Evolutionary conservation across 2,888 invertebrate genomes (phyloP).

Genomic region (Zaprionus lineosus): DNA sequence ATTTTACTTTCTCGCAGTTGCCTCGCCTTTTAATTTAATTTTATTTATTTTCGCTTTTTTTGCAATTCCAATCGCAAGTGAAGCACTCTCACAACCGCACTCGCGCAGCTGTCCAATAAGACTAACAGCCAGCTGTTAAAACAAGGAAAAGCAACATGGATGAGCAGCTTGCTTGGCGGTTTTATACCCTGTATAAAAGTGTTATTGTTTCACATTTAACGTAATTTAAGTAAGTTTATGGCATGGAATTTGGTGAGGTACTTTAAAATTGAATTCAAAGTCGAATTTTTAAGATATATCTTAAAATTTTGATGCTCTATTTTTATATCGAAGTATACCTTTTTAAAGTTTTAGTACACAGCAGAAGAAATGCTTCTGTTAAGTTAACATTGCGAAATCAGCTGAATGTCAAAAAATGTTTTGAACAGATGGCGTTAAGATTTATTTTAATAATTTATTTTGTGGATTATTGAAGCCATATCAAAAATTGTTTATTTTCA

Average conservation of each 20-base stretch:
- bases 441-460: not conserved
- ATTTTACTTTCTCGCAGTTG: constrained; percentile 26
- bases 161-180: no score
- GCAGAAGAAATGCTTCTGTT: no score
- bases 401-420: constrained; percentile 1
- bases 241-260: no score
- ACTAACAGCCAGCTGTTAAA: constrained; percentile 54
- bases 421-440: not conserved
- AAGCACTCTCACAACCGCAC: constrained; percentile 39
- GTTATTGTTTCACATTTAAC: no score
- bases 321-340: no score
- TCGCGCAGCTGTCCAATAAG: constrained; percentile 57
- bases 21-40: constrained; percentile 46
- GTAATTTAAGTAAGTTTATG: no score
- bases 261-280: no score
- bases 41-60: constrained; percentile 32
- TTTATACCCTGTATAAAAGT: no score
- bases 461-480: not conserved
- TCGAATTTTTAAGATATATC: no score
- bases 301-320: no score
- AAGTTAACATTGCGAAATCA: constrained; percentile 5
- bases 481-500: no score
- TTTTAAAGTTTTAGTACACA: no score
- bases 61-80: constrained; percentile 18
- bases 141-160: not conserved